Evolutionary conservation across 2,888 invertebrate species (phyloP).

Genomic region (Parnassius smintheus): DNA sequence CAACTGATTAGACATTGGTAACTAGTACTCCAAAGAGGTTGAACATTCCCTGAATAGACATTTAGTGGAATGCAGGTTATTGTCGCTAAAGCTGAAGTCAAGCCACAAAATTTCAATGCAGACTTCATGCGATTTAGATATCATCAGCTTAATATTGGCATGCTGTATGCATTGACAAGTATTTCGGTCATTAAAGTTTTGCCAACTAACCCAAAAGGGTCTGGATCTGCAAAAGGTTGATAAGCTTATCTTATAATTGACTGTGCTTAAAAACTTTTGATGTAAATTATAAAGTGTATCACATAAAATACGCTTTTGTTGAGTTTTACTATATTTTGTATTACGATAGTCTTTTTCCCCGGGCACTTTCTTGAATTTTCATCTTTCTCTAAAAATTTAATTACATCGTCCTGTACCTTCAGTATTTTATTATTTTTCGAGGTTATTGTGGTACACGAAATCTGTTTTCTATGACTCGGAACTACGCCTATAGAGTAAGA

Average conservation of each 20-base stretch:
- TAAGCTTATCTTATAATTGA: conserved; percentile 4
- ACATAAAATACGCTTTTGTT: conserved; percentile 1
- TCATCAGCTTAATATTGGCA: conserved; percentile 29
- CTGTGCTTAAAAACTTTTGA: neutral
- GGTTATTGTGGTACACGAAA: no score
- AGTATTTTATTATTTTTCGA: no score
- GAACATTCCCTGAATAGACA: no score
- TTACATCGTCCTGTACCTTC: no score
- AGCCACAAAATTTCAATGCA: conserved; percentile 25
- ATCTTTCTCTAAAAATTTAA: neutral
- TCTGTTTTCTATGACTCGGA: no score
- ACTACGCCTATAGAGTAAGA: no score
- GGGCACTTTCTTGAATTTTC: neutral
- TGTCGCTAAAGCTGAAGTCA: conserved; percentile 27
- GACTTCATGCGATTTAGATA: conserved; percentile 28
- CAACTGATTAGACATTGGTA: no score
- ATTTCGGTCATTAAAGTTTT: conserved; percentile 29
- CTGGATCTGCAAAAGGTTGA: conserved; percentile 32
- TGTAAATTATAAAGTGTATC: conserved; percentile 3
- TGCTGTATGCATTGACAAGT: conserved; percentile 31
- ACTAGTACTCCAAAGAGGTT: no score
- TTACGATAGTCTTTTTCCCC: neutral
- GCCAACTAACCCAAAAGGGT: conserved; percentile 33
- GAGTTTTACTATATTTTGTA: neutral
- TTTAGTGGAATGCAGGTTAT: conserved; percentile 13